These are phyloP conservation scores for Eupithecia pulchellata DNA, from an alignment of 2,888 invertebrate genomes.

Conservation along the genomic window DNA sequence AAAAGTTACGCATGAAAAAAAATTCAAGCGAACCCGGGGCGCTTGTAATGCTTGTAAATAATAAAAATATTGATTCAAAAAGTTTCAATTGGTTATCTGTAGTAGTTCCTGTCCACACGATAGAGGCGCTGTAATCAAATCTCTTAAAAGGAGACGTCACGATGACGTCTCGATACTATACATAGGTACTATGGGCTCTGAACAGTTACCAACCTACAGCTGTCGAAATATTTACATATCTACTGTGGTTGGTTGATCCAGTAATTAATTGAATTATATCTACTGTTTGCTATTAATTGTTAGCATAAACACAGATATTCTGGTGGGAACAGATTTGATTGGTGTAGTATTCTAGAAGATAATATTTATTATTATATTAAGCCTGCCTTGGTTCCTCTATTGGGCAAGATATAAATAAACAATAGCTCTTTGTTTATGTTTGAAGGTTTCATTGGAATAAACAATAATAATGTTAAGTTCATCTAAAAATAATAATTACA, in stretches of 20 bases:
- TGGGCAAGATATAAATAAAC: background rate
- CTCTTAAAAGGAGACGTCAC: too few species aligned
- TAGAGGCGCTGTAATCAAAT: too few species aligned
- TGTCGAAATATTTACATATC: background rate
- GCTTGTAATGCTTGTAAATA: too few species aligned
- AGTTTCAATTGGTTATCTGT: too few species aligned
- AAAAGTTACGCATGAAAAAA: too few species aligned
- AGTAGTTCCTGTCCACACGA: too few species aligned
- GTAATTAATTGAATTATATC: slow-evolving; percentile 22
- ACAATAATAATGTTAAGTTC: background rate
- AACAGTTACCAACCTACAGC: background rate
- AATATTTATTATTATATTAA: background rate
- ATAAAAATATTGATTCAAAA: too few species aligned
- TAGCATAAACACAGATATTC: background rate
- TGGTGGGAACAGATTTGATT: background rate
- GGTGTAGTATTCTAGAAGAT: background rate
- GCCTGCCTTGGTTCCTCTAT: too few species aligned
- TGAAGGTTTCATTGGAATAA: too few species aligned
- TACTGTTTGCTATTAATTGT: slow-evolving; percentile 16
- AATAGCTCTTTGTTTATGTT: background rate
- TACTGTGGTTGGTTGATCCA: slow-evolving; percentile 12
- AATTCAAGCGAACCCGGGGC: too few species aligned
- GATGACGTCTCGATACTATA: too few species aligned
- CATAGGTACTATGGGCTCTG: background rate
- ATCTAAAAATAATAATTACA: background rate